Percentiles rank a stretch among this genome's conserved stretches.
Conservation (phyloP, 2,113 vertebrate species). For the Pterocles burchelli region DNA sequence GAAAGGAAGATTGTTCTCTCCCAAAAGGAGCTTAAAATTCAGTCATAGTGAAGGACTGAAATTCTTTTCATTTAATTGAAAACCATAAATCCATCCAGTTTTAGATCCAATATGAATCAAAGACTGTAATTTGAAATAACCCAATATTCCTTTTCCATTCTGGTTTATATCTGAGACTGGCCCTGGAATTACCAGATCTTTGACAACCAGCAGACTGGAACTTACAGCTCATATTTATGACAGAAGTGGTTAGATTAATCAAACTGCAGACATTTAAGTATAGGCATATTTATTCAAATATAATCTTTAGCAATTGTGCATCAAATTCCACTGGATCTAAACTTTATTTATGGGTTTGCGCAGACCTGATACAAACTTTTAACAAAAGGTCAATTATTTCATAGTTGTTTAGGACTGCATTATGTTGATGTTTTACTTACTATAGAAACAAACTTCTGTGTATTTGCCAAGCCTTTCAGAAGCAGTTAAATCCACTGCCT, state of each 20-base stretch:
- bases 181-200: background rate
- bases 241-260: background rate
- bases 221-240: background rate
- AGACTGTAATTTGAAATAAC: background rate
- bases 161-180: background rate
- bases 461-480: background rate
- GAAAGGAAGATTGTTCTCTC: background rate
- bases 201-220: background rate
- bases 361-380: background rate
- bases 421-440: background rate
- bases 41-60: background rate
- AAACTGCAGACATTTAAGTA: background rate
- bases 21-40: background rate
- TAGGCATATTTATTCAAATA: background rate
- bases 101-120: background rate
- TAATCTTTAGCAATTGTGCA: background rate
- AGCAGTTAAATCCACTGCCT: background rate
- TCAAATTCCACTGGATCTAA: background rate
- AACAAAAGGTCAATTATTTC: background rate
- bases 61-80: constrained; percentile 8
- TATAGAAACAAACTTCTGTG: background rate
- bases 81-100: background rate
- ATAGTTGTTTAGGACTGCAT: background rate
- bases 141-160: background rate
- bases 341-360: background rate